Evolutionary conservation across 1,140 invertebrate species (phyloP).

Genomic region (Saxidomus purpurata): DNA sequence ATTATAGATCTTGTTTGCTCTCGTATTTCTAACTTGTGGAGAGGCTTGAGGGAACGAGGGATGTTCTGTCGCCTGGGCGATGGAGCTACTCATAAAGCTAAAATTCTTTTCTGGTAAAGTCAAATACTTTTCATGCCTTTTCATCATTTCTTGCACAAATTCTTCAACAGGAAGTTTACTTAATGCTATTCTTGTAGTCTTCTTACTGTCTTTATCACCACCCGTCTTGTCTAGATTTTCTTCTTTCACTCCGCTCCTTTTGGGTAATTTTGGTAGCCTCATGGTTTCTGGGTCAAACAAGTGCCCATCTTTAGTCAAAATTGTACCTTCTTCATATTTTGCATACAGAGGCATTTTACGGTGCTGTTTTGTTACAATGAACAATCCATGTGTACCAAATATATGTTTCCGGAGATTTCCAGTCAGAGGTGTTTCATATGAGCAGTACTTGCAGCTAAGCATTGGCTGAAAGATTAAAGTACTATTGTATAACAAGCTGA

Average conservation of each 20-base stretch:
- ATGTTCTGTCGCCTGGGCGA: constrained; percentile 35
- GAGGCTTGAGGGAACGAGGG: constrained; percentile 61
- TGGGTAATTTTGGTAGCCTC: constrained; percentile 1
- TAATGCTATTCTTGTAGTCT: neutral
- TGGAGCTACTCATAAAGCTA: constrained; percentile 15
- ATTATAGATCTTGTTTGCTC: constrained; percentile 52
- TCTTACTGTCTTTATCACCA: neutral
- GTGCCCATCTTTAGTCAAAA: constrained; percentile 29
- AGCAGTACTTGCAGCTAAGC: constrained; percentile 19
- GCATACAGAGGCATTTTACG: neutral
- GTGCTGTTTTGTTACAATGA: constrained; percentile 26
- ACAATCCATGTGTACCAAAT: constrained; percentile 7
- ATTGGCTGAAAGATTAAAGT: neutral
- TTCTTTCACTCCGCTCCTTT: neutral
- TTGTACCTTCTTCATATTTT: constrained; percentile 28
- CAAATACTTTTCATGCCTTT: constrained; percentile 45
- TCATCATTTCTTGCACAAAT: constrained; percentile 42
- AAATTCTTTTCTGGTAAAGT: constrained; percentile 8
- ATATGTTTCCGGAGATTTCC: constrained; percentile 48
- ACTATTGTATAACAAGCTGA: too few relatives aligned
- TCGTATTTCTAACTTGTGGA: constrained; percentile 42
- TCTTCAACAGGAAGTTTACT: constrained; percentile 46
- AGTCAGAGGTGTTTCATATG: neutral
- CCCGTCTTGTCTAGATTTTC: neutral
- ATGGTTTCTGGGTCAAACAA: constrained; percentile 26